phyloP scores from a whole-genome alignment of 2,888 invertebrate species.

The Ernsta delagoae region DNA sequence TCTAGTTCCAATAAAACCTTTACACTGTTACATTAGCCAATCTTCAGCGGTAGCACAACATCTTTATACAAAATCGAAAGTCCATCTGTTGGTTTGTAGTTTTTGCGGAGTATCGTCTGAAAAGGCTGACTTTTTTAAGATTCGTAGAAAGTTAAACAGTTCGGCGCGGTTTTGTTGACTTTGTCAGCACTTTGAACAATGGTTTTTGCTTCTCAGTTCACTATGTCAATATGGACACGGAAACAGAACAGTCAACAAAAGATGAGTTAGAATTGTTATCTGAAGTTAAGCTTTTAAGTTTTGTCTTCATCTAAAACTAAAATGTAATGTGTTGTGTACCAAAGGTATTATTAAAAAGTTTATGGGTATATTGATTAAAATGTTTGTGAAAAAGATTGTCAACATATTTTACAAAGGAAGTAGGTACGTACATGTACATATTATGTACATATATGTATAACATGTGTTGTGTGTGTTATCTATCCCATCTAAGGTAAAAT shows the following conservation, averaged over 20 bases:
- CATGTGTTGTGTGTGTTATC: no score
- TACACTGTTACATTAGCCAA: not conserved
- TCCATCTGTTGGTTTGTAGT: slow-evolving; percentile 24
- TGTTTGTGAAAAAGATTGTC: no score
- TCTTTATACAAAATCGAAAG: slow-evolving; percentile 35
- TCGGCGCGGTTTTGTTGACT: slow-evolving; percentile 27
- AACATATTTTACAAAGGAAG: no score
- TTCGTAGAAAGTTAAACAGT: slow-evolving; percentile 35
- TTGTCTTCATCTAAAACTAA: not conserved
- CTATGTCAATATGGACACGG: not conserved
- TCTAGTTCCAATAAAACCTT: no score
- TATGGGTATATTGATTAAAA: no score
- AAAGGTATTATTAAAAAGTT: no score
- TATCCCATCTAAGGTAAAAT: no score
- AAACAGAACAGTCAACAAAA: not conserved
- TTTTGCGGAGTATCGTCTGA: slow-evolving; percentile 33
- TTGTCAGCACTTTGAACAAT: slow-evolving; percentile 18
- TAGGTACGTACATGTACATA: no score
- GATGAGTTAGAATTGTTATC: not conserved
- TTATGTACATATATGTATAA: no score
- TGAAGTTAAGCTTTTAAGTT: not conserved
- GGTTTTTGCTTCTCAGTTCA: slow-evolving; percentile 26
- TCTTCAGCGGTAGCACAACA: slow-evolving; percentile 4
- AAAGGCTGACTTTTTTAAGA: slow-evolving; percentile 28
- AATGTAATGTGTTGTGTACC: no score